Evolutionary conservation across 1,140 invertebrate species (phyloP).

Genomic region (Zaprionus camerounensis): DNA sequence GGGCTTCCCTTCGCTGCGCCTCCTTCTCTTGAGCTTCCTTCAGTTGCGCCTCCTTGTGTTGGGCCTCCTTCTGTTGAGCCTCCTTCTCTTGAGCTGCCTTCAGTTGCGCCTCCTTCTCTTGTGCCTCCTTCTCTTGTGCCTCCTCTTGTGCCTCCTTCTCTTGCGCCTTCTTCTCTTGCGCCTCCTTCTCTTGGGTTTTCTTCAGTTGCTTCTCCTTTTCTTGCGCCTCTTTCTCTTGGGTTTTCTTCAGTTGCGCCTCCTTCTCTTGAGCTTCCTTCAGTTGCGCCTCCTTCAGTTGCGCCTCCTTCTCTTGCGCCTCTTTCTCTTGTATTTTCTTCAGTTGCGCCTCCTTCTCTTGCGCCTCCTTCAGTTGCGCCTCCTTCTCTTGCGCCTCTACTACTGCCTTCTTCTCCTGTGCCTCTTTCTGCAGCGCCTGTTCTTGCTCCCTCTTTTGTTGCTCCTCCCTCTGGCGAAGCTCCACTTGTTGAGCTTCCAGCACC

Average conservation of each 20-base stretch:
- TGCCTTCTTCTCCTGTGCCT: background rate
- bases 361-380: background rate
- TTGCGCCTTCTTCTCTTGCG: too few species aligned
- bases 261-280: background rate
- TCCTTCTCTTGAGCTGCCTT: background rate
- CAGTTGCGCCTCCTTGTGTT: background rate
- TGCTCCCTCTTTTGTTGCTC: slow-evolving; percentile 1
- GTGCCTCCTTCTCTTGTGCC: background rate
- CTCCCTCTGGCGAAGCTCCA: background rate
- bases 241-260: background rate
- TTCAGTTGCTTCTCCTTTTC: background rate
- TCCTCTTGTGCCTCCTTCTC: background rate
- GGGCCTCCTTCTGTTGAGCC: background rate
- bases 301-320: too few species aligned
- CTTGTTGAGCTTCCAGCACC: background rate
- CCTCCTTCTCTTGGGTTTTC: background rate
- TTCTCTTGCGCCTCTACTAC: background rate
- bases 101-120: background rate
- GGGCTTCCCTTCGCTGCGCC: background rate
- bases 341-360: too few species aligned
- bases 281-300: background rate
- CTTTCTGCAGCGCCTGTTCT: background rate
- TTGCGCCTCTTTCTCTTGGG: background rate
- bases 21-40: background rate
- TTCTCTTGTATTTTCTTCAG: too few species aligned